Conservation (phyloP, 2,888 invertebrate species). For the Caenorhabditis drosophilae region DNA sequence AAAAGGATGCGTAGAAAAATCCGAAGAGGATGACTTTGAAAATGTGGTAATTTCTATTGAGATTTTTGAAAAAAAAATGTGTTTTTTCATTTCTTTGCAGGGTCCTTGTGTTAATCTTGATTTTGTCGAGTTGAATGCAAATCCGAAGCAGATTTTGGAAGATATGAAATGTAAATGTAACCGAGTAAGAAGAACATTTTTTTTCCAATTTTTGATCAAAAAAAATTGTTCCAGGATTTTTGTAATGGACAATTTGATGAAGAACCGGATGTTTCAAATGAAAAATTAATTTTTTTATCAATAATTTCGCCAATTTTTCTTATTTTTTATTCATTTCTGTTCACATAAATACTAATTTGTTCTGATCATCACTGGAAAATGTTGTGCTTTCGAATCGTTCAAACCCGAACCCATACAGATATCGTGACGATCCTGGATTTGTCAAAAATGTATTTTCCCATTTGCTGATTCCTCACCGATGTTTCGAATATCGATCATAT, state of each 20-base stretch:
- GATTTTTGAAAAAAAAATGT: neutral
- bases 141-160: too few relatives aligned
- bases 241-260: constrained; percentile 32
- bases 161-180: constrained; percentile 1
- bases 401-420: constrained; percentile 33
- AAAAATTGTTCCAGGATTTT: constrained; percentile 19
- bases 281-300: neutral
- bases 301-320: too few relatives aligned
- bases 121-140: too few relatives aligned
- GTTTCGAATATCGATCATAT: constrained; percentile 45
- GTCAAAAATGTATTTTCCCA: neutral
- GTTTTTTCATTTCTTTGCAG: constrained; percentile 14
- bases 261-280: constrained; percentile 6
- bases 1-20: constrained; percentile 29
- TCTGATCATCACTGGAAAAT: constrained; percentile 5
- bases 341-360: constrained; percentile 28
- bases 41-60: constrained; percentile 8
- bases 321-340: neutral
- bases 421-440: constrained; percentile 22
- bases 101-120: constrained; percentile 18
- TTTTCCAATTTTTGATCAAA: neutral
- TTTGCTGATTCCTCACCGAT: neutral
- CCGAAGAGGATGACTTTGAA: constrained; percentile 14
- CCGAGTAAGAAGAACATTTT: neutral
- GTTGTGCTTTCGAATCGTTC: constrained; percentile 11